A percentile compares a stretch with the other conserved stretches of the same genome.
Conservation (phyloP, 2,113 vertebrate species). For the Indicator indicator region DNA sequence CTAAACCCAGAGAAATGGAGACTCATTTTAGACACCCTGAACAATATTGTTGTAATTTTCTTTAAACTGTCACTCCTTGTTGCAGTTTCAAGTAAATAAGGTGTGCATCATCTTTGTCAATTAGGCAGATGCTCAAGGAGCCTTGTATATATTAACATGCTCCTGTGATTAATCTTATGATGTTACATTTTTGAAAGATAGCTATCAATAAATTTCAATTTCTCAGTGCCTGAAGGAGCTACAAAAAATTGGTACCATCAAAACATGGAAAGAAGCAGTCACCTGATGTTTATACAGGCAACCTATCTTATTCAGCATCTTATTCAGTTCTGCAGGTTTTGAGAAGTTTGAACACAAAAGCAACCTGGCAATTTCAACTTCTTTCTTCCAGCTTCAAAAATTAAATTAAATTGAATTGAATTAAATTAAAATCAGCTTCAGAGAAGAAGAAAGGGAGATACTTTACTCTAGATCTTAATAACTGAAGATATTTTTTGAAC, state of each 20-base stretch:
- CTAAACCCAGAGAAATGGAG: neutral
- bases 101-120: neutral
- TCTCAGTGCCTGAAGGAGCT: neutral
- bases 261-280: neutral
- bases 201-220: neutral
- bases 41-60: neutral
- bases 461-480: neutral
- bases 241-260: neutral
- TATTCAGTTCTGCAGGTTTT: neutral
- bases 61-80: neutral
- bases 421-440: neutral
- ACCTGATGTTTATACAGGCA: neutral
- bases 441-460: neutral
- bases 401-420: neutral
- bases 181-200: neutral
- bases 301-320: neutral
- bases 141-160: neutral
- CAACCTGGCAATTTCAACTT: neutral
- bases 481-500: neutral
- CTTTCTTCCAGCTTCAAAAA: neutral
- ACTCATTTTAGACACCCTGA: neutral
- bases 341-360: neutral
- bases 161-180: neutral
- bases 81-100: neutral
- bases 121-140: neutral